These are phyloP conservation scores for Phthorimaea operculella DNA, from an alignment of 1,140 invertebrate genomes.

Conservation along the genomic window DNA sequence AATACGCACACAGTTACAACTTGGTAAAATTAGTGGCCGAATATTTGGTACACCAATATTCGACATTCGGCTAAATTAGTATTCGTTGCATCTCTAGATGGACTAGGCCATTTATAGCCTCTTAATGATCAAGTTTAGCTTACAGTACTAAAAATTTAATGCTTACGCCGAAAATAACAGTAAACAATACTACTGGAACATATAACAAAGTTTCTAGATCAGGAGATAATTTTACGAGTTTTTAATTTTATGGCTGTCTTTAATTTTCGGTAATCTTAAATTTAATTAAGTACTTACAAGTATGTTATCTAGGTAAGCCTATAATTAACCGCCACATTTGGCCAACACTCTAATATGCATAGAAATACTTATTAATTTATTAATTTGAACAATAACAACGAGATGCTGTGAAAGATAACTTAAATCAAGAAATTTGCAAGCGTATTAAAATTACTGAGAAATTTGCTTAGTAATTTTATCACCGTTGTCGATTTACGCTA, in stretches of 20 bases:
- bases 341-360: not conserved
- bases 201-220: not conserved
- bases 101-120: slow-evolving; percentile 29
- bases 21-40: no score
- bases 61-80: slow-evolving; percentile 11
- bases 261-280: not conserved
- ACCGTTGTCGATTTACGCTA: no score
- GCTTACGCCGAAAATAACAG: slow-evolving; percentile 12
- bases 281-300: no score
- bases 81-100: no score
- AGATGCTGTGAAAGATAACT: no score
- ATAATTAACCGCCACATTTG: not conserved
- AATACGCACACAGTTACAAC: no score
- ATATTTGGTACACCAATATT: no score
- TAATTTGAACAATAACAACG: no score
- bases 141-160: slow-evolving; percentile 26
- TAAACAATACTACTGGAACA: slow-evolving; percentile 8
- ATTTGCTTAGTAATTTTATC: no score
- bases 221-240: not conserved
- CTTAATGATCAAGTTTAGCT: slow-evolving; percentile 36
- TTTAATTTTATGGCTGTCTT: not conserved
- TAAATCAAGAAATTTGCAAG: no score
- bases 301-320: not conserved
- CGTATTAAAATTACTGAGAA: no score
- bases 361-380: no score